Percentiles rank a stretch among this genome's conserved stretches.
Evolutionary conservation across 2,113 vertebrate genomes (phyloP).

Genomic region (Pithys albifrons): DNA sequence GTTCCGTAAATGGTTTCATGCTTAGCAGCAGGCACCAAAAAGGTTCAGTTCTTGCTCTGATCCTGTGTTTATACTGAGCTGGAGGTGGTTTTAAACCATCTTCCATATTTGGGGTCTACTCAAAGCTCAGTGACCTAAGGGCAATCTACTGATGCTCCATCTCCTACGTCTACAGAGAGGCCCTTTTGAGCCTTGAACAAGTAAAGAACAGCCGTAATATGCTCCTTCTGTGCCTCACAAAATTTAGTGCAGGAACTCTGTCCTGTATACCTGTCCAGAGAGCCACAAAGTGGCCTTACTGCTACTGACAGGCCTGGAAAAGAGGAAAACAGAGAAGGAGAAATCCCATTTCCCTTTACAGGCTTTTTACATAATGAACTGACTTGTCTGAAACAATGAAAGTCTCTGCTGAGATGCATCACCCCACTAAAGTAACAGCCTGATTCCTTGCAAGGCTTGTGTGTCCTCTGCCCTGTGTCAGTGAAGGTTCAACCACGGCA

Average conservation of each 20-base stretch:
- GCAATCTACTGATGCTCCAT: neutral
- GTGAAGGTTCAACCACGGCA: accelerated
- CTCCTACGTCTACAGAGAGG: neutral
- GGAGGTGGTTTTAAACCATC: slow-evolving; percentile 43
- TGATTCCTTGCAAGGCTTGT: accelerated
- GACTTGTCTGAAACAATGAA: neutral
- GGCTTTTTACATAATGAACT: neutral
- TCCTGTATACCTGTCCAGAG: neutral
- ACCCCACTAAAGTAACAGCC: neutral
- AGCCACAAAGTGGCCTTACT: neutral
- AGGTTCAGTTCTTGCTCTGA: slow-evolving; percentile 23
- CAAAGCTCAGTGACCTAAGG: slow-evolving; percentile 31
- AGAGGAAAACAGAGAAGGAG: neutral
- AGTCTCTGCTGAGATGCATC: neutral
- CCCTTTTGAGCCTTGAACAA: neutral
- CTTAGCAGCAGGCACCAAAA: slow-evolving; percentile 34
- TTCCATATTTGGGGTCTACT: slow-evolving; percentile 54
- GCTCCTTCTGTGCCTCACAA: neutral
- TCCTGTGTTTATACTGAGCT: slow-evolving; percentile 53
- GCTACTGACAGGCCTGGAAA: accelerated
- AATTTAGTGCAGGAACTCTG: neutral
- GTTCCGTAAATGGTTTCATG: neutral
- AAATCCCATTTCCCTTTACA: neutral
- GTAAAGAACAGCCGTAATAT: neutral
- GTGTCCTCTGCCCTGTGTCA: accelerated